Base-by-base conservation (phyloP, 2,888 invertebrate genomes). In the Drosophila nr. medialis region DNA sequence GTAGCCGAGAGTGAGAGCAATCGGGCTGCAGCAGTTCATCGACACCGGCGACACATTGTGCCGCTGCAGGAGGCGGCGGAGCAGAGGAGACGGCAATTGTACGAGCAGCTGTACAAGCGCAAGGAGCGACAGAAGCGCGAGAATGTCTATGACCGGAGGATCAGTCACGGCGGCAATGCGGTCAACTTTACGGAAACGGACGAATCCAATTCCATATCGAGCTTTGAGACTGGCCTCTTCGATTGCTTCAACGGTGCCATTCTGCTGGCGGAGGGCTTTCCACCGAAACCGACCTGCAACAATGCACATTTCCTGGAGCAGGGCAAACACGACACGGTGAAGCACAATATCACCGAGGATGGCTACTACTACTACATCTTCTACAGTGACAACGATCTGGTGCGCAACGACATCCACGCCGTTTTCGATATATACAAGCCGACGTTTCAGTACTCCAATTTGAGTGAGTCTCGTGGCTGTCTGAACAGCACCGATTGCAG, bases 281-380 rank as follows among this genome's bases (percentile, higher is more conserved):
- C 95, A 13, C 95, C 95, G 13, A 96, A 96, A 34, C 93, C 94
- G 48, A 93, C 94, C 42, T 97, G 97, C 89, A 94, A 94, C 40
- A 95, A 95, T 92, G 95, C 96, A 0, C 94, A 95, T 81, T 96
- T 95, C 84, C 94, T 96, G 77, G 95, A 96, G 24, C 94, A 94
- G 66, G 95, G 95, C 8, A 95, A 95, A 32, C 96, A 96, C 77
- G 87, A 90, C 6, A 95, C 96, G 94, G 93, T 95, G 1, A 94
- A 94, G 66, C 96, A 97, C 85, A 95, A 96, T 78, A 96, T 97
- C 30, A 93, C 94, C 42, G 94, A 95, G 59, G 96, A 97, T 91
- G 97, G 97, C 10, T 97, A 97, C 93, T 97, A 97, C 92, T 97
- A 97, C 93, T 97, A 97, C 86, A 97, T 97, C 81, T 97, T 97